These are phyloP conservation scores for Apus apus DNA, from an alignment of 2,113 vertebrate genomes.

Conservation along the genomic window DNA sequence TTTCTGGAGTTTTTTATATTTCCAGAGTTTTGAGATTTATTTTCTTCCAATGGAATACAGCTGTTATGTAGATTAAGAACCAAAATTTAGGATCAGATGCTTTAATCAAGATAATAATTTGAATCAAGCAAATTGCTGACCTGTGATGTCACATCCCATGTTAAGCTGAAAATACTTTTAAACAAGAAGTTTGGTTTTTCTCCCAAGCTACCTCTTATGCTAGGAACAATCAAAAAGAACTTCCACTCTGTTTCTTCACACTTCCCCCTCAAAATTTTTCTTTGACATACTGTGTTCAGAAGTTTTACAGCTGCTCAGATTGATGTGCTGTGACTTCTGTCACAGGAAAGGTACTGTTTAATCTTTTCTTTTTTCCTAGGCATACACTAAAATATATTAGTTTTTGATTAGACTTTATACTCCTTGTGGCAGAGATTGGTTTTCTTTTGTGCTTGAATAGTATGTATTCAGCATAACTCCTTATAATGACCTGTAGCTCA, in stretches of 20 bases:
- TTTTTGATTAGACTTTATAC: not conserved
- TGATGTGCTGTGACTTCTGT: not conserved
- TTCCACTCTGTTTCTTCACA: not conserved
- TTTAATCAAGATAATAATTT: not conserved
- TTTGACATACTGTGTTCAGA: not conserved
- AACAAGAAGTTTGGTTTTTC: not conserved
- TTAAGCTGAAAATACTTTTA: not conserved
- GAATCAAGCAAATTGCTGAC: not conserved
- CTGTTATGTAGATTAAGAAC: not conserved
- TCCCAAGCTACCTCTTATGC: not conserved
- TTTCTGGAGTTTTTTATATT: not conserved
- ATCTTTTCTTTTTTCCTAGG: not conserved
- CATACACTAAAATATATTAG: not conserved
- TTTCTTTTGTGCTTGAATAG: not conserved
- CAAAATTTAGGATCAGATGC: not conserved
- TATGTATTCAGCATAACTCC: not conserved
- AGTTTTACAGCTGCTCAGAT: not conserved
- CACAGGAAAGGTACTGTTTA: not conserved
- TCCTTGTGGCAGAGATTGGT: not conserved
- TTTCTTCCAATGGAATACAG: not conserved
- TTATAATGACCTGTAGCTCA: not conserved
- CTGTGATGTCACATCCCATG: not conserved
- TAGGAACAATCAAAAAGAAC: not conserved
- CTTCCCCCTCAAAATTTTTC: not conserved
- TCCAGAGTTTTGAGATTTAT: not conserved